phyloP scores from a whole-genome alignment of 2,888 invertebrate genomes.

The Pachliopta kotzebuea region DNA sequence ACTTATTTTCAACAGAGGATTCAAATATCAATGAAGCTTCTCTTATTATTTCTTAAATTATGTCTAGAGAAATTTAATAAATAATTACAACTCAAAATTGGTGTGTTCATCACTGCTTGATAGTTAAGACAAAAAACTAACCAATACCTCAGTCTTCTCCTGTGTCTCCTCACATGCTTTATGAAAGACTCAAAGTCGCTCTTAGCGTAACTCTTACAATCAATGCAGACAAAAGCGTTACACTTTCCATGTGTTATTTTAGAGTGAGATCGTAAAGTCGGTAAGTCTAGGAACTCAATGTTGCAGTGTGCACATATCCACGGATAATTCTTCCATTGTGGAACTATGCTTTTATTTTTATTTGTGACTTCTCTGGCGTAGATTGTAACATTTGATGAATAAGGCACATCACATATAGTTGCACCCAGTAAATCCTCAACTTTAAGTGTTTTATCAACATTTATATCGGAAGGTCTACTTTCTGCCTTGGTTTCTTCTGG shows the following conservation, averaged over 20 bases:
- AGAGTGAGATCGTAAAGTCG: conserved; percentile 80
- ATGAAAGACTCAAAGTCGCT: conserved; percentile 83
- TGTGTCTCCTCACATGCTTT: conserved; percentile 83
- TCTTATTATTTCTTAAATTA: no score
- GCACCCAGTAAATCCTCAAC: conserved; percentile 63
- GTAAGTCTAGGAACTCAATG: conserved; percentile 61
- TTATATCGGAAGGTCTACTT: conserved; percentile 23
- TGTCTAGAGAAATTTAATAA: no score
- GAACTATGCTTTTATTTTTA: conserved; percentile 45
- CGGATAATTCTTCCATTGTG: conserved; percentile 64
- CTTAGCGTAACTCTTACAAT: conserved; percentile 80
- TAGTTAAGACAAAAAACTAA: neutral
- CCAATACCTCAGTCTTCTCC: conserved; percentile 77
- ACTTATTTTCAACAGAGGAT: no score
- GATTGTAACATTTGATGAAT: conserved; percentile 50
- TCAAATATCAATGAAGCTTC: no score
- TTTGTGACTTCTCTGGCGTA: conserved; percentile 60
- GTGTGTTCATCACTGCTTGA: neutral
- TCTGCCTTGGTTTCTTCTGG: conserved; percentile 7
- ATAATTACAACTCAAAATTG: no score
- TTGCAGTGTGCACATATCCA: conserved; percentile 68
- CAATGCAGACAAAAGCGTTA: conserved; percentile 83
- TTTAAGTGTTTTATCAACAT: conserved; percentile 44
- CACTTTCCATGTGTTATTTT: conserved; percentile 82
- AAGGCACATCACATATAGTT: conserved; percentile 50